phyloP scores from a whole-genome alignment of 2,797 vertebrate species.

The Takifugu rubripes region DNA sequence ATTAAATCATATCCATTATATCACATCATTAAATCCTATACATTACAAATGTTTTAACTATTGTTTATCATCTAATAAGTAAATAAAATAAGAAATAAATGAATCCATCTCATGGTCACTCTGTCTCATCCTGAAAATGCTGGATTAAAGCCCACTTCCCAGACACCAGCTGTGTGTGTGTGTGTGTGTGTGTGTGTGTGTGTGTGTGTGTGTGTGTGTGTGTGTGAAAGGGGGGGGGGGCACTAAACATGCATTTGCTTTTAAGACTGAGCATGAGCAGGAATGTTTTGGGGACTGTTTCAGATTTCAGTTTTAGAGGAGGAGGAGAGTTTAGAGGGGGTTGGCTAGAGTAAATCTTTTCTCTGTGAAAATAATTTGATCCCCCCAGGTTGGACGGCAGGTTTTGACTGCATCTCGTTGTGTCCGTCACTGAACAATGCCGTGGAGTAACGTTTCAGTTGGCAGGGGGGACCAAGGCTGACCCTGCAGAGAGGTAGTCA shows the following conservation, averaged over 20 bases:
- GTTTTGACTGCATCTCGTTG: constrained; percentile 76
- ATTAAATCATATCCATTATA: too few relatives aligned
- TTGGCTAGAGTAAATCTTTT: constrained; percentile 17
- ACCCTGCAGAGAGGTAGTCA: constrained; percentile 77
- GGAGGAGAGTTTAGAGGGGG: not conserved
- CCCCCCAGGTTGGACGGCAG: constrained; percentile 60
- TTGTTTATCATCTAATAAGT: too few relatives aligned
- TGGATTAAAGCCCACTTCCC: constrained; percentile 59
- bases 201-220: constrained; percentile 1
- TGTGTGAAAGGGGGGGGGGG: constrained; percentile 5
- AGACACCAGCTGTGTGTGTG: constrained; percentile 28
- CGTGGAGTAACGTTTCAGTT: constrained; percentile 85
- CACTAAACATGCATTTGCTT: constrained; percentile 37
- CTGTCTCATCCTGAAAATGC: constrained; percentile 21
- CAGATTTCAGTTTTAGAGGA: constrained; percentile 47
- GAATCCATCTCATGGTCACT: constrained; percentile 18
- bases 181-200: constrained; percentile 1
- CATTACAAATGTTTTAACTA: too few relatives aligned
- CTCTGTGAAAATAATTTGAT: constrained; percentile 74
- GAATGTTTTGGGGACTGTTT: constrained; percentile 73
- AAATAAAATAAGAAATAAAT: not conserved
- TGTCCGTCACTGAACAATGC: constrained; percentile 83
- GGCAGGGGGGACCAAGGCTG: constrained; percentile 69
- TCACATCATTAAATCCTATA: too few relatives aligned
- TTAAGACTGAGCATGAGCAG: constrained; percentile 74